These are phyloP conservation scores for Entomyzon cyanotis DNA, from an alignment of 2,113 vertebrate species.

Conservation along the genomic window DNA sequence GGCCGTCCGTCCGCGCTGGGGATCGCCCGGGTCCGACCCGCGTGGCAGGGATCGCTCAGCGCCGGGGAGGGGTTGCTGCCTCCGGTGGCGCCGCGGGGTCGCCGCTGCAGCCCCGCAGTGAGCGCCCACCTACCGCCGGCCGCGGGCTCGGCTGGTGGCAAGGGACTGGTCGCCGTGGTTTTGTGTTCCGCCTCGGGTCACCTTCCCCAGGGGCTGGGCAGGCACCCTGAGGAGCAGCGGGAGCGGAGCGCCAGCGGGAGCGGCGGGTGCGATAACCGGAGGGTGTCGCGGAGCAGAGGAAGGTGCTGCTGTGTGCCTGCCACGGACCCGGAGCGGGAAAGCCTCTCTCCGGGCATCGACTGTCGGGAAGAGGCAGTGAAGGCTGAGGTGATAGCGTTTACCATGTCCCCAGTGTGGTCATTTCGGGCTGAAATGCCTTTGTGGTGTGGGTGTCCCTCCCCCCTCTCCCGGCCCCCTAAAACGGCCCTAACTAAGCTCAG, in stretches of 20 bases:
- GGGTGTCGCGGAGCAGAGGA: background rate
- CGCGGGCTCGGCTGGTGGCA: background rate
- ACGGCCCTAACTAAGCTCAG: background rate
- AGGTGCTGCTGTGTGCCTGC: background rate
- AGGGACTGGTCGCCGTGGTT: background rate
- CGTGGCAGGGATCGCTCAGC: background rate
- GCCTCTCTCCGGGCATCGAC: background rate
- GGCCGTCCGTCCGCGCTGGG: too few species aligned
- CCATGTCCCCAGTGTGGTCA: fast-evolving
- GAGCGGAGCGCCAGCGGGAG: background rate
- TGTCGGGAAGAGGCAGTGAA: background rate
- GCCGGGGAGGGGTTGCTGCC: background rate
- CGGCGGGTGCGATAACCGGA: background rate
- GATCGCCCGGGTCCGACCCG: background rate
- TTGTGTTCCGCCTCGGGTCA: background rate
- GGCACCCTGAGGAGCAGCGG: background rate
- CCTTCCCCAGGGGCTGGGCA: background rate
- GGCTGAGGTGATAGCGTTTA: background rate
- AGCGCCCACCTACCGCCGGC: background rate
- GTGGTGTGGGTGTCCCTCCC: background rate
- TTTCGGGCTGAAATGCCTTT: background rate
- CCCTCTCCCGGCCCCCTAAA: background rate
- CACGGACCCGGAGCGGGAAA: background rate
- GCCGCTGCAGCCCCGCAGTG: background rate
- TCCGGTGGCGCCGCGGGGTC: background rate